Evolutionary conservation across 2,888 invertebrate species (phyloP), one percentile per base, ranked within the genome.

Genomic region (Lypha dubia): DNA sequence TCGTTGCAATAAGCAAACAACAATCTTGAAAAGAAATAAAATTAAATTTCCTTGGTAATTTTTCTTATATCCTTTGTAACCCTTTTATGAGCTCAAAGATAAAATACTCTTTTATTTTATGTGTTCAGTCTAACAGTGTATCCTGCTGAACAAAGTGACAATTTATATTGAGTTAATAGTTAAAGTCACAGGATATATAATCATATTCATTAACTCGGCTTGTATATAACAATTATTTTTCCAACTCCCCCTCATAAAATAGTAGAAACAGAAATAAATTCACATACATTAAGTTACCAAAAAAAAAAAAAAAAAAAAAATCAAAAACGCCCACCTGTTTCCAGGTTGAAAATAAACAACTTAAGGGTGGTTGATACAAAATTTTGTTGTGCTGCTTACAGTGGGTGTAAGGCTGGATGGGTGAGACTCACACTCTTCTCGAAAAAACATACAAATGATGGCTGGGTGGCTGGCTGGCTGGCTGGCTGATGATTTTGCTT

Each of bases 141-240:
- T 79, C 17, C 56, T 75, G 51, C 28, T 80, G 80, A 85, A 85
- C 87, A 88, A 87, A 88, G 87, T 87, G 87, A 88, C 89, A 86
- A 89, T 88, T 89, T 88, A 89, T 88, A 89, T 87, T 87, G 87
- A 88, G 89, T 90, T 90, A 89, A 90, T 90, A 88, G 90, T 88
- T 85, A 87, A 86, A 88, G 88, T 88, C 89, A 89, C 87, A 85
- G 84, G 86, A 87, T 86, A 83, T 83, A 83, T 87, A 88, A 87
- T 87, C 88, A 87, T 86, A 87, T 87, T 88, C 87, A 88, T 88
- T 88, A 86, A 81, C 79, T 84, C 38, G 51, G 22, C 73, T 79
- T 79, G 76, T 79, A 79, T 79, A 73, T 49, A 35, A 65, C 56
- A 74, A 79, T 74, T 79, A 74, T 70, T 68, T 65, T 20, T 8